Evolutionary conservation across 1,140 invertebrate species (phyloP), one percentile per base, ranked within the genome.

Genomic region (Magallana gigas): DNA sequence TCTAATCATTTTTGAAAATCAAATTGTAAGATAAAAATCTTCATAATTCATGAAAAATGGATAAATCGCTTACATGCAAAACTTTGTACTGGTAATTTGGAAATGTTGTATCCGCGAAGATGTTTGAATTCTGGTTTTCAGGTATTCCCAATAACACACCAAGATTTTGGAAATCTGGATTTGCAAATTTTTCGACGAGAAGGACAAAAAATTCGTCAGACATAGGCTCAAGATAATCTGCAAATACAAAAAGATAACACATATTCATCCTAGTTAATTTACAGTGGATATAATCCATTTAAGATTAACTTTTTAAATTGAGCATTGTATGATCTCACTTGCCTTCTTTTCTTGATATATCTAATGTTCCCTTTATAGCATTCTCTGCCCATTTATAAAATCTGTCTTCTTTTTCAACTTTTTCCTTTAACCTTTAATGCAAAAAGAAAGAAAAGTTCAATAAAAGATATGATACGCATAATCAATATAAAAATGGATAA

Each of bases 321-420:
- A 48, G 36, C 36, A 48, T 48, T 48, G 36, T 48, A 48, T 48
- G 36, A 48, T 48, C 5, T 48, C 36, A 48, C 36, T 29, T 76
- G 36, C 68, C 18, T 29, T 76, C 68, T 29, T 9, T 76, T 76
- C 36, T 76, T 4, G 68, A 76, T 36, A 76, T 29, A 12, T 76
- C 68, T 23, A 76, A 36, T 9, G 68, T 76, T 29, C 68, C 68
- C 36, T 76, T 76, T 9, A 76, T 76, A 29, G 23, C 68, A 76
- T 76, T 76, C 5, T 76, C 68, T 29, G 68, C 68, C 68, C 68
- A 76, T 29, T 76, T 76, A 29, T 76, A 76, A 76, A 76, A 76
- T 29, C 68, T 76, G 23, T 76, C 68, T 12, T 29, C 68, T 36
- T 76, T 76, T 11, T 76, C 68, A 29, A 29, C 8, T 76, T 76